Evolutionary conservation across 2,113 vertebrate genomes (phyloP).

Genomic region (Heptranchias perlo): DNA sequence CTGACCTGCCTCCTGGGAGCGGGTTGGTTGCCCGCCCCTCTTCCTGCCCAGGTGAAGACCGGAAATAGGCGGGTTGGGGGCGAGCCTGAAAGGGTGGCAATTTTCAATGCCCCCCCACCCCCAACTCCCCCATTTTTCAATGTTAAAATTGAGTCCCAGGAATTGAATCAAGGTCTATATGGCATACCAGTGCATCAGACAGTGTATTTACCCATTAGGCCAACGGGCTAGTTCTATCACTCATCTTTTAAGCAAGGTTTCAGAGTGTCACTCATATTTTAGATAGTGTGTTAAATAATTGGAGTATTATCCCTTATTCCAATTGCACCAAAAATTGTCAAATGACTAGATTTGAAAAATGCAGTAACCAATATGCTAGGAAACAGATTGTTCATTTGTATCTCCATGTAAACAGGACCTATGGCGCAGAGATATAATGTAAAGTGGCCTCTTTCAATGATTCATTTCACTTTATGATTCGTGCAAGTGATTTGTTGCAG

Average conservation of each 20-base stretch:
- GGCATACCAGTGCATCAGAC: background rate
- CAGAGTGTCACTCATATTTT: background rate
- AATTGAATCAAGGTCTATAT: background rate
- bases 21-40: no score
- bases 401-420: background rate
- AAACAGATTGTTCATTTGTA: background rate
- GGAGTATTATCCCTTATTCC: background rate
- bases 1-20: no score
- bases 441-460: background rate
- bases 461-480: background rate
- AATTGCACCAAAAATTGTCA: background rate
- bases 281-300: background rate
- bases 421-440: background rate
- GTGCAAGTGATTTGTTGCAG: background rate
- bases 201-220: background rate
- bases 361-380: no score
- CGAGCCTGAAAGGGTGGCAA: no score
- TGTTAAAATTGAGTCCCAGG: no score
- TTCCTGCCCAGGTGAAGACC: no score
- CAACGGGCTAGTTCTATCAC: background rate
- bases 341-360: background rate
- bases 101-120: no score
- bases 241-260: background rate
- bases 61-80: no score
- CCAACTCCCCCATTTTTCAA: no score